phyloP scores from a whole-genome alignment of 2,797 vertebrate species.

The Falco columbarius region DNA sequence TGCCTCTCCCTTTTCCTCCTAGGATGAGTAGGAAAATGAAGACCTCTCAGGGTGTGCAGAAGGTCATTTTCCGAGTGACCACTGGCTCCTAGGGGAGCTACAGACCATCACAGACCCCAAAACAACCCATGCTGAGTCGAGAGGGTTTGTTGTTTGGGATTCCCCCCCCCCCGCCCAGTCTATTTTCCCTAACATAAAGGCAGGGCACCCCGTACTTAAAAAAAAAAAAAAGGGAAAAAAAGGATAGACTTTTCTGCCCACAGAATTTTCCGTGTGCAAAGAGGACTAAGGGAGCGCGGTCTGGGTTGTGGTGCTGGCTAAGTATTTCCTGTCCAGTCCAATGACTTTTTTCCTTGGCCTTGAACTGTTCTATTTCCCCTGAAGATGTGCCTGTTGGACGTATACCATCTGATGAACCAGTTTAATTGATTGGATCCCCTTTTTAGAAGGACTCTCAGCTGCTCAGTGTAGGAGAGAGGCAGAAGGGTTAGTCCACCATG shows the following conservation, averaged over 20 bases:
- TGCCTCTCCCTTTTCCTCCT: background rate
- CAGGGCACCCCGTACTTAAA: background rate
- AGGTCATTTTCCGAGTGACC: background rate
- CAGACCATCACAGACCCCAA: background rate
- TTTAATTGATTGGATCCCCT: background rate
- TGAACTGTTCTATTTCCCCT: background rate
- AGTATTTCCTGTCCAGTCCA: background rate
- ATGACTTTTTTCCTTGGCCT: background rate
- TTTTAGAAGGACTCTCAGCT: constrained; percentile 18
- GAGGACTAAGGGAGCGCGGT: background rate
- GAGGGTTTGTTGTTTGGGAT: background rate
- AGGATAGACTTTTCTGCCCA: background rate
- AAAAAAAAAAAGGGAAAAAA: background rate
- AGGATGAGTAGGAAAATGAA: background rate
- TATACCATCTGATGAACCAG: background rate
- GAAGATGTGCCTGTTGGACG: background rate
- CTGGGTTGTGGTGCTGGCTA: constrained; percentile 4
- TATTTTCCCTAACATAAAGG: background rate
- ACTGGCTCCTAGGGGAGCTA: background rate
- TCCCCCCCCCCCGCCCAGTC: background rate
- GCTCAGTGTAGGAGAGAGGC: background rate
- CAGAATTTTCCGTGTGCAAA: background rate
- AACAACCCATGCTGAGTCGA: background rate
- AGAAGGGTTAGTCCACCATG: background rate
- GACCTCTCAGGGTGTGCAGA: background rate